A percentile compares a stretch with the other conserved stretches of the same genome.
Conservation (phyloP, 1,140 invertebrate species). For the Scaptomyza hsui region DNA sequence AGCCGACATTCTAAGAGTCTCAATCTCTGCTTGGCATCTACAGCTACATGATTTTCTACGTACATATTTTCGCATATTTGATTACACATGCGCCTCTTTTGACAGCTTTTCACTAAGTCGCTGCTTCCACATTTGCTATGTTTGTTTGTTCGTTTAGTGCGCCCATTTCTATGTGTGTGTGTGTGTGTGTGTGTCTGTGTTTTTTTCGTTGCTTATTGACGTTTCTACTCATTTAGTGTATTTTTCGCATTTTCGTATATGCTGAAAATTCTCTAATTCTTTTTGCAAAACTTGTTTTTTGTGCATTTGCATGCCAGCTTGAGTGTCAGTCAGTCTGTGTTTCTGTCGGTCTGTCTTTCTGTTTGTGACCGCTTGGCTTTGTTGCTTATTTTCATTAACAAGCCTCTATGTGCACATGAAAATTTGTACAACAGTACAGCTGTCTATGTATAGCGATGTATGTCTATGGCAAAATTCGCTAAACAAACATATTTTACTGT, state of each 20-base stretch:
- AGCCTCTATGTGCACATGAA: constrained; percentile 58
- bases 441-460: constrained; percentile 47
- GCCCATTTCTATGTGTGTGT: constrained; percentile 43
- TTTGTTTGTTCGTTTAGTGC: constrained; percentile 65
- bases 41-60: constrained; percentile 48
- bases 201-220: constrained; percentile 67
- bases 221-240: constrained; percentile 79
- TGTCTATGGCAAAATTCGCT: constrained; percentile 50
- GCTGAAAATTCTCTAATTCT: constrained; percentile 62
- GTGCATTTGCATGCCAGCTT: constrained; percentile 68
- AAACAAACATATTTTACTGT: constrained; percentile 80
- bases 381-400: constrained; percentile 82
- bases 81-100: constrained; percentile 61
- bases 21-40: constrained; percentile 34
- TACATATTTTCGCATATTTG: constrained; percentile 61
- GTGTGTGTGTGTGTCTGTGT: constrained; percentile 7
- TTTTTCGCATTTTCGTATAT: constrained; percentile 78
- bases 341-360: constrained; percentile 15
- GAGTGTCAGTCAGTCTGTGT: constrained; percentile 20
- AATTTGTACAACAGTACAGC: constrained; percentile 73
- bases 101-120: constrained; percentile 56
- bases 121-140: constrained; percentile 28
- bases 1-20: neutral
- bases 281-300: constrained; percentile 66
- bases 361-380: constrained; percentile 67